Evolutionary conservation across 2,888 invertebrate genomes (phyloP).

Genomic region (Neoascia interrupta): DNA sequence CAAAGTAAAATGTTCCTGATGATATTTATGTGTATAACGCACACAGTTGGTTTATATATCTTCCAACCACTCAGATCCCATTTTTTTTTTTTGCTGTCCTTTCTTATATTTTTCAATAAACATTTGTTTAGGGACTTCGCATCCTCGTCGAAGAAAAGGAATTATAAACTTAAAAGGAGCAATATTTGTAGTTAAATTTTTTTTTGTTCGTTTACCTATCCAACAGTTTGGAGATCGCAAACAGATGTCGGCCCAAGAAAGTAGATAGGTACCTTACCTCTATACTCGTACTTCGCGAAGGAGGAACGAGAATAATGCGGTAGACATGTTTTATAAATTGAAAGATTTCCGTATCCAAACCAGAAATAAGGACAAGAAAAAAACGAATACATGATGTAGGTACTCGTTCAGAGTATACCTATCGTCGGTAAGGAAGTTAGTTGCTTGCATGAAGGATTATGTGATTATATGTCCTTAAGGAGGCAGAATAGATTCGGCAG

Average conservation of each 20-base stretch:
- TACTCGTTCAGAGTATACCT: no score
- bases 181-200: conserved; percentile 41
- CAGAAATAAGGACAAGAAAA: background rate
- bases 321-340: conserved; percentile 60
- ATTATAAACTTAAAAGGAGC: conserved; percentile 43
- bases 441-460: no score
- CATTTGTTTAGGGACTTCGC: conserved; percentile 25
- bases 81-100: conserved; percentile 2
- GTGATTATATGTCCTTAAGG: no score
- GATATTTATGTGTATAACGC: conserved; percentile 20
- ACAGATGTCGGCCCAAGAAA: conserved; percentile 44
- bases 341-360: conserved; percentile 59
- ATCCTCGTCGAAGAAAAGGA: conserved; percentile 18
- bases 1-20: conserved; percentile 5
- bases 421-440: no score
- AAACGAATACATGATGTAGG: conserved; percentile 17
- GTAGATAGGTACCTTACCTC: background rate
- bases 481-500: no score
- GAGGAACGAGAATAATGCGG: conserved; percentile 36
- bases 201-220: conserved; percentile 11
- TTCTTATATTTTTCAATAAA: no score
- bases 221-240: conserved; percentile 44
- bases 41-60: conserved; percentile 20
- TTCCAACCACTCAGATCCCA: background rate
- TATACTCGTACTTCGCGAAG: background rate